Evolutionary conservation across 2,797 vertebrate species (phyloP).

Genomic region (Discoglossus pictus): DNA sequence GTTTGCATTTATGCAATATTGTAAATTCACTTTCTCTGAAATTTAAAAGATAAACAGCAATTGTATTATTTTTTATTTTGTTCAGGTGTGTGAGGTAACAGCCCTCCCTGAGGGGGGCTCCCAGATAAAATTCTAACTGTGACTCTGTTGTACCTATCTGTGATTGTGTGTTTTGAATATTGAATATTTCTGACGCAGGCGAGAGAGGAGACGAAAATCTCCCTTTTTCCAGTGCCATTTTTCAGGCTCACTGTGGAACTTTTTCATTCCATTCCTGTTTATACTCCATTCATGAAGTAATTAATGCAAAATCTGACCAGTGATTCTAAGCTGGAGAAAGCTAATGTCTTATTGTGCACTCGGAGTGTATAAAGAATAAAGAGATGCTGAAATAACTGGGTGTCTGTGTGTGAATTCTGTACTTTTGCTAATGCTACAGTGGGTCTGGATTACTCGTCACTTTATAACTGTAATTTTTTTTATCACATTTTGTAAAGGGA

Average conservation of each 20-base stretch:
- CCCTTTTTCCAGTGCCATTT: conserved; percentile 40
- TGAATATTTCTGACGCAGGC: conserved; percentile 29
- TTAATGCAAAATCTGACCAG: conserved; percentile 52
- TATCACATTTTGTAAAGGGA: too few species aligned
- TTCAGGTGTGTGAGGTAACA: conserved; percentile 16
- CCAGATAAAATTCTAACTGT: conserved; percentile 25
- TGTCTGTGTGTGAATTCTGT: background rate
- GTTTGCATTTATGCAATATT: conserved; percentile 36
- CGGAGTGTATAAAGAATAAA: conserved; percentile 51
- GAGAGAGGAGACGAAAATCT: conserved; percentile 38
- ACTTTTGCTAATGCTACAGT: background rate
- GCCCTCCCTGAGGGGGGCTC: conserved; percentile 26
- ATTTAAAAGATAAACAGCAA: background rate
- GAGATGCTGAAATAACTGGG: conserved; percentile 16
- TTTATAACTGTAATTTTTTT: too few species aligned
- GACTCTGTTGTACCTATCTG: conserved; percentile 46
- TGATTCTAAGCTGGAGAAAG: conserved; percentile 37
- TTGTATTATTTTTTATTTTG: background rate
- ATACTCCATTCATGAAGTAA: conserved; percentile 44
- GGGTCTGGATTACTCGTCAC: too few species aligned
- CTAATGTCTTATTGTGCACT: conserved; percentile 53
- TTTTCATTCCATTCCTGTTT: conserved; percentile 42
- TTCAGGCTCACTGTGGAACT: conserved; percentile 46
- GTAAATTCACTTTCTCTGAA: conserved; percentile 34
- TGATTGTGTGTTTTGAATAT: conserved; percentile 47